Base-by-base conservation (phyloP, 2,797 vertebrate species). In the Jordanella pulchra region DNA sequence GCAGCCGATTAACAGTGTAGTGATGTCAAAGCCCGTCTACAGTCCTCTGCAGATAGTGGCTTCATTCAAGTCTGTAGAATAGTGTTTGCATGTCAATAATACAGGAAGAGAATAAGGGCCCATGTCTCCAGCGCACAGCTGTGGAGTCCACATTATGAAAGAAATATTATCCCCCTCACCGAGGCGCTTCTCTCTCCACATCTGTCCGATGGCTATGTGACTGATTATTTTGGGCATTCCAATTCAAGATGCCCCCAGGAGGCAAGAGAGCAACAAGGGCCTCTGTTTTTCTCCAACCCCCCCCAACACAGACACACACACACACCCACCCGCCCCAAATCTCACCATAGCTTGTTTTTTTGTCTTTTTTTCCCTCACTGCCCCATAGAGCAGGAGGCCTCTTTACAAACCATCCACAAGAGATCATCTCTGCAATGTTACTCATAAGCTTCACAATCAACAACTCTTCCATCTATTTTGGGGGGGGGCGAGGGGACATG, bases 51-150 rank as follows among this genome's bases (percentile, higher is more conserved):
- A 77, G 78, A 95, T 91, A 94, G 84, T 81, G 75, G 75, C 69
- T 74, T 73, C 75, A 93, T 95, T 95, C 86, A 91, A 35, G 77
- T 79, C 75, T 65, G 71, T 67, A 84, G 70, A 88, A 81, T 65
- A 17, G 25, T 69, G 91, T 94, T 93, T 89, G 91, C 93, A 94
- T 94, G 82, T 85, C 75, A 75, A 82, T 78, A 83, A 81, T 82
- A 70, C 17, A 42, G 9, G 77, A 76, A 74, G 51, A 67, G 83
- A 93, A 86, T 93, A 89, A 88, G 88, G 72, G 72, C 10, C 60
- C 67, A 89, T 91, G 91, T 93, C 89, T 94, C 51, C 54, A 80
- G 82, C 77, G 58, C 92, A 92, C 95, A 95, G 94, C 94, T 95
- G 94, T 87, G 92, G 84, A 76, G 64, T 75, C 45, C 78, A 21